Conservation (phyloP, 2,797 vertebrate genomes). For the Telmatherina bonti region DNA sequence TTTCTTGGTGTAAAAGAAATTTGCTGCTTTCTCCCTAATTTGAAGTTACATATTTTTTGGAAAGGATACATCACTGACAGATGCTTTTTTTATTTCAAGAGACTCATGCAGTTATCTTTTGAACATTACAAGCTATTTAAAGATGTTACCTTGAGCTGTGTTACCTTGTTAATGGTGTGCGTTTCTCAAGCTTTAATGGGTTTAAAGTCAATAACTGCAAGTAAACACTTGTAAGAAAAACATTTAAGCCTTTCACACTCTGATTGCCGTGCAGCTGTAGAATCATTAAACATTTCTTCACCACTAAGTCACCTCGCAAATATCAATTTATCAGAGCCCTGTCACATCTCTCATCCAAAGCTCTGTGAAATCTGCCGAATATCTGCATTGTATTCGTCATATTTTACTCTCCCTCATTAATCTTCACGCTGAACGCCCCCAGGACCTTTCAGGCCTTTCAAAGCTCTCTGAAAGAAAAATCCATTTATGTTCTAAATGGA, state of each 20-base stretch:
- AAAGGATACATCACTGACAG: too few relatives aligned
- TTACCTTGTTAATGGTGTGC: background rate
- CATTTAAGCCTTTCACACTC: background rate
- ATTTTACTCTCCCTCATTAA: constrained; percentile 37
- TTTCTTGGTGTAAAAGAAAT: too few relatives aligned
- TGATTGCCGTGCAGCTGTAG: background rate
- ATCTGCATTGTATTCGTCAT: constrained; percentile 19
- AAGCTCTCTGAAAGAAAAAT: constrained; percentile 3
- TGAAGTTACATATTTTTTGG: too few relatives aligned
- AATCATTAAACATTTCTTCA: background rate
- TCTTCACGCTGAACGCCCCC: constrained; percentile 4
- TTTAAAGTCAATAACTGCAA: background rate
- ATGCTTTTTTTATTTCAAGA: background rate
- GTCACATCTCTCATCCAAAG: constrained; percentile 2
- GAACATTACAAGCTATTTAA: background rate
- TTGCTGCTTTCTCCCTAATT: too few relatives aligned
- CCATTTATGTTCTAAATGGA: constrained; percentile 41
- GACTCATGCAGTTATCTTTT: background rate
- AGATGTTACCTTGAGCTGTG: background rate
- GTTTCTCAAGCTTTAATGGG: background rate
- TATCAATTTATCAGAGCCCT: constrained; percentile 4
- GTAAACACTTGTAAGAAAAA: background rate
- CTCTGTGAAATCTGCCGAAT: constrained; percentile 8
- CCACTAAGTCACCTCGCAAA: background rate
- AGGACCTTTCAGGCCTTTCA: constrained; percentile 19